Base-by-base conservation (phyloP, 2,113 vertebrate genomes). In the Rattus norvegicus region DNA sequence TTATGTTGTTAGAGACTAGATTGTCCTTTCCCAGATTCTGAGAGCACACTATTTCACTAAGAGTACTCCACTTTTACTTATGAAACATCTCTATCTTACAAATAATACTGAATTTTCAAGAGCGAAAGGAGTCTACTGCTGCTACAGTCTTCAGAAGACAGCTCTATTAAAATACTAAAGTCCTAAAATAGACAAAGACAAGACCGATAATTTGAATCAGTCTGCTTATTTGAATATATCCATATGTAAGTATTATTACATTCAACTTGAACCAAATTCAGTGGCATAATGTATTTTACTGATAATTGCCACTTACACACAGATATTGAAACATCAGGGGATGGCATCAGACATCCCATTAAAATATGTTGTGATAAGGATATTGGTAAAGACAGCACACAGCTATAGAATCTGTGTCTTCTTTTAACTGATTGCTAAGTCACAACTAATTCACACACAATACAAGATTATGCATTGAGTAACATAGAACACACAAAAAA, bases 401-500 rank as follows among this genome's bases (percentile, higher is more conserved):
- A 95, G 75, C 33, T 87, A 69, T 61, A 97, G 59, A 85, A n/a
- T 86, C 84, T 88, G 54, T 49, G 96, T 81, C 75, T 96, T 89
- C 93, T 96, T 89, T 94, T 97, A 93, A 97, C 43, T 93, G 96
- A 97, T 81, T 87, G 52, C 65, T 97, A 97, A 72, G 95, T 93
- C 95, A 98, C 86, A 96, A 96, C 94, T 96, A 97, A 93, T 97
- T 97, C 95, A 97, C 86, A 97, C 95, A 97, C 84, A 95, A 91
- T 91, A 96, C 88, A 81, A 88, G 16, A 88, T 69, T 81, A 87
- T 94, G 97, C 94, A 95, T 75, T 67, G 97, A 97, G 97, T 43
- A 83, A 94, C 93, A 96, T 86, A 94, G 90, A 47, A 98, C 88
- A 97, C 92, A 93, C 49, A 97, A 54, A 63, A 96, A 76, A 75